Conservation (phyloP, 2,797 vertebrate genomes). For the Aulostomus chinensis region DNA sequence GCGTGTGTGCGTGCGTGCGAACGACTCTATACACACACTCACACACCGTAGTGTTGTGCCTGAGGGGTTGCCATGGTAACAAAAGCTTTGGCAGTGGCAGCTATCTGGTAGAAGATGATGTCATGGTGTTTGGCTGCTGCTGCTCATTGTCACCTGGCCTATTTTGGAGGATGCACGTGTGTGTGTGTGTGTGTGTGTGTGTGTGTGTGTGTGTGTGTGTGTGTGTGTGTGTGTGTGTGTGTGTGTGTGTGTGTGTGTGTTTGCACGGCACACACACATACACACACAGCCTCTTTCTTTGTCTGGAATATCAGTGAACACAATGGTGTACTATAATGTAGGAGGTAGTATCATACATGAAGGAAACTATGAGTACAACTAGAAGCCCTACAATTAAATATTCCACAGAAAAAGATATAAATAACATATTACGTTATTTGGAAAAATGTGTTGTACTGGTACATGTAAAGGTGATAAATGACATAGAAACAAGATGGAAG, state of each 20-base stretch:
- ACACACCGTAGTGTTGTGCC: slow-evolving; percentile 17
- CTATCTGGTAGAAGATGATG: slow-evolving; percentile 45
- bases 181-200: too few relatives aligned
- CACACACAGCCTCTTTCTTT: background rate
- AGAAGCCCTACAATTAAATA: too few relatives aligned
- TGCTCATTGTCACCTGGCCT: slow-evolving; percentile 31
- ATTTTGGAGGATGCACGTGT: too few relatives aligned
- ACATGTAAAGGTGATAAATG: too few relatives aligned
- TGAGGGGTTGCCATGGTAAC: slow-evolving; percentile 46
- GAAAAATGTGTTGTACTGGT: too few relatives aligned
- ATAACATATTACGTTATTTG: too few relatives aligned
- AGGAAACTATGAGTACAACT: background rate
- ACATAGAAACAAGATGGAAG: too few relatives aligned
- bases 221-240: too few relatives aligned
- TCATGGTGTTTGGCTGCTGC: slow-evolving; percentile 45
- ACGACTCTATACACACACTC: background rate
- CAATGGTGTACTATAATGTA: background rate
- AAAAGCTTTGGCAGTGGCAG: slow-evolving; percentile 40
- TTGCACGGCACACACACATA: background rate
- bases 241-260: too few relatives aligned
- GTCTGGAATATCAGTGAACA: slow-evolving; percentile 3
- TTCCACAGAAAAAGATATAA: too few relatives aligned
- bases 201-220: too few relatives aligned
- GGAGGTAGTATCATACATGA: background rate
- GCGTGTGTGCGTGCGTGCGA: too few relatives aligned